phyloP scores from a whole-genome alignment of 2,797 vertebrate species.

The Staurois parvus region DNA sequence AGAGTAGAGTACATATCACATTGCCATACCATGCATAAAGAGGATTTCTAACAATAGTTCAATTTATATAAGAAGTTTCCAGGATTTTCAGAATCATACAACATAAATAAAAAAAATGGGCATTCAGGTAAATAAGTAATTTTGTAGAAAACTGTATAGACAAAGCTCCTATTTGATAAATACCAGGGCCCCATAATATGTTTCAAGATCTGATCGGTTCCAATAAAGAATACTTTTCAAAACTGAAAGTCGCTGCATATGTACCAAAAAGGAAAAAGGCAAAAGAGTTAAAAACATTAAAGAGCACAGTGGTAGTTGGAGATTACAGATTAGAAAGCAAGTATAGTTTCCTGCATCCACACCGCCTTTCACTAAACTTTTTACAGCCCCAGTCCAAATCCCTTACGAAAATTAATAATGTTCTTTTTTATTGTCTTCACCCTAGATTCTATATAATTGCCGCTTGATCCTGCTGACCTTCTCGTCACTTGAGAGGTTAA shows the following conservation, averaged over 20 bases:
- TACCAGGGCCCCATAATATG: not conserved
- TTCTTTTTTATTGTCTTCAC: slow-evolving; percentile 16
- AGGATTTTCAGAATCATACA: too few relatives aligned
- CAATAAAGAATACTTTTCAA: not conserved
- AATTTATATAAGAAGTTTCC: too few relatives aligned
- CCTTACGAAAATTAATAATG: slow-evolving; percentile 15
- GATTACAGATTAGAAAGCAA: not conserved
- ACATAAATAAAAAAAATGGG: too few relatives aligned
- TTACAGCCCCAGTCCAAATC: not conserved
- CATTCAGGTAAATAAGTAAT: too few relatives aligned
- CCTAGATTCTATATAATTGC: not conserved
- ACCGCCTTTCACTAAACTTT: not conserved
- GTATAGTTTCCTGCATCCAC: not conserved
- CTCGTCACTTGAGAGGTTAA: slow-evolving; percentile 32
- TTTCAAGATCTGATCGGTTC: not conserved
- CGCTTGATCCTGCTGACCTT: slow-evolving; percentile 45
- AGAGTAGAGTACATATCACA: too few relatives aligned
- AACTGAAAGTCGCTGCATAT: not conserved
- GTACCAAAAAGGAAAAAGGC: not conserved
- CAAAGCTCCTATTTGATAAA: too few relatives aligned
- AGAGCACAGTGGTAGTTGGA: not conserved
- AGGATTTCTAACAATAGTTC: too few relatives aligned
- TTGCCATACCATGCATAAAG: too few relatives aligned
- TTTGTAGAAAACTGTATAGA: too few relatives aligned
- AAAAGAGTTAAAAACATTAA: not conserved